Evolutionary conservation across 2,113 vertebrate genomes (phyloP).

Genomic region (Burhinus bistriatus): DNA sequence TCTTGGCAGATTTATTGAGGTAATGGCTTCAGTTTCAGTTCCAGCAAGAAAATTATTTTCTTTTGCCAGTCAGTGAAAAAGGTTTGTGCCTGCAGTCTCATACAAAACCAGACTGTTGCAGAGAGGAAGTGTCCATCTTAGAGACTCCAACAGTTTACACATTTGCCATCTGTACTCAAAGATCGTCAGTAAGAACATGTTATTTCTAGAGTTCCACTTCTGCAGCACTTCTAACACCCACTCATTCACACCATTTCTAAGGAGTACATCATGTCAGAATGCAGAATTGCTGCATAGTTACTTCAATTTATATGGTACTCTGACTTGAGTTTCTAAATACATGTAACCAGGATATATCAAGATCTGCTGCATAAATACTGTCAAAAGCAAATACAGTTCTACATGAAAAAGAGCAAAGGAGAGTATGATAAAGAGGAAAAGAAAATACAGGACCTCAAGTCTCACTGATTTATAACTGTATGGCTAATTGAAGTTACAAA

Average conservation of each 20-base stretch:
- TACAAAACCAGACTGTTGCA: background rate
- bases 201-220: constrained; percentile 50
- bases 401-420: background rate
- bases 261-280: constrained; percentile 15
- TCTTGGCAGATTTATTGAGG: background rate
- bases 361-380: background rate
- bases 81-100: background rate
- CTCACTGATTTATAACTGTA: background rate
- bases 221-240: constrained; percentile 36
- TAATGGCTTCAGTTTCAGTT: background rate
- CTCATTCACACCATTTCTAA: constrained; percentile 26
- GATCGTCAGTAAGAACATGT: constrained; percentile 13
- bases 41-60: background rate
- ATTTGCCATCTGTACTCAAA: constrained; percentile 45
- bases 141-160: background rate
- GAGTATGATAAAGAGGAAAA: background rate
- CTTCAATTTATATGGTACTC: background rate
- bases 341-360: background rate
- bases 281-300: background rate
- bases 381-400: background rate
- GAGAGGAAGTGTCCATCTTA: constrained; percentile 4
- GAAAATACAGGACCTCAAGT: background rate
- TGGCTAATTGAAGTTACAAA: background rate
- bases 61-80: background rate
- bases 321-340: constrained; percentile 1